These are phyloP conservation scores for Dryobates pubescens DNA, from an alignment of 2,797 vertebrate species.

Conservation along the genomic window DNA sequence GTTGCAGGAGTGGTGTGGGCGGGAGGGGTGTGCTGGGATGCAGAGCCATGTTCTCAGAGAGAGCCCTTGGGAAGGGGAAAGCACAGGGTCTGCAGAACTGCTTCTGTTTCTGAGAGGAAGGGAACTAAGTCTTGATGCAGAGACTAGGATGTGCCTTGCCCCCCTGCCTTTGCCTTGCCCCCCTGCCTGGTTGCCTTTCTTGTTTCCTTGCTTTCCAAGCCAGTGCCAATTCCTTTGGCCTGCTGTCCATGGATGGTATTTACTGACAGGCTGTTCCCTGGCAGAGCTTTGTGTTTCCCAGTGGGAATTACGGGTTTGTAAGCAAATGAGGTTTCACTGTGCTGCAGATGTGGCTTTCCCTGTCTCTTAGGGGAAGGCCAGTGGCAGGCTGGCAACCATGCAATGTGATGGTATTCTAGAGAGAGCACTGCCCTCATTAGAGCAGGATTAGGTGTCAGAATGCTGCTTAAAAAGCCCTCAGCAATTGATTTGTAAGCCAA, in stretches of 20 bases:
- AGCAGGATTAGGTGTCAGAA: constrained; percentile 63
- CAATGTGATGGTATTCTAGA: constrained; percentile 73
- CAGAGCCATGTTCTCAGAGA: background rate
- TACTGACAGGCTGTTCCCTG: constrained; percentile 73
- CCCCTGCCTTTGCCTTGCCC: background rate
- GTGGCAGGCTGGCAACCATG: constrained; percentile 72
- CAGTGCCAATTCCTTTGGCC: constrained; percentile 71
- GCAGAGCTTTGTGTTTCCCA: constrained; percentile 69
- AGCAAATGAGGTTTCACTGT: constrained; percentile 77
- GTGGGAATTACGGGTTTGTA: constrained; percentile 73
- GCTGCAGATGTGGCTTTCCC: constrained; percentile 75
- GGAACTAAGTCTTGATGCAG: background rate
- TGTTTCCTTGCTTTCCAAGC: background rate
- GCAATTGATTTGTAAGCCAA: constrained; percentile 55
- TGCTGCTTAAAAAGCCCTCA: constrained; percentile 24
- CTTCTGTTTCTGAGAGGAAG: background rate
- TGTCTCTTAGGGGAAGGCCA: constrained; percentile 70
- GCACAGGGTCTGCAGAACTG: background rate
- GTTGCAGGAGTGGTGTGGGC: background rate
- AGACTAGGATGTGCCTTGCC: background rate
- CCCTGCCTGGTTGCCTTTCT: too few species aligned
- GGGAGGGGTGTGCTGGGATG: background rate
- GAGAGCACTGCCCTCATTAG: constrained; percentile 72
- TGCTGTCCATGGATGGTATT: constrained; percentile 64
- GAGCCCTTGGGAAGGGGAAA: background rate